Evolutionary conservation across 2,888 invertebrate genomes (phyloP), one percentile per base, ranked within the genome.

Genomic region (Epiperipatus broadwayi): DNA sequence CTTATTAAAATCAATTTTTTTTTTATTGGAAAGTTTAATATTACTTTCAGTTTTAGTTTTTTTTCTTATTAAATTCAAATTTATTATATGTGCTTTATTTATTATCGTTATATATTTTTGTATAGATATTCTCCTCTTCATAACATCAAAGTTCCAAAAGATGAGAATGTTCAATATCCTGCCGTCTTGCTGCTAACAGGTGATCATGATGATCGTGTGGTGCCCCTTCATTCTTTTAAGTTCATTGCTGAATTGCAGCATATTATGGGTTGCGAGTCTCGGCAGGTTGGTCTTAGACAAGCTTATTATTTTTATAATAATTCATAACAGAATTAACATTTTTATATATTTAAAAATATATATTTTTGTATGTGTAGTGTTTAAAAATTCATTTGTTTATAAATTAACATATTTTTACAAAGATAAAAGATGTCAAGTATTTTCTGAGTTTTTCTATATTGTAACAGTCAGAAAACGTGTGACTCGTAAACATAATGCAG

Each of bases 191-290:
- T 95, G 43, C 64, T 87, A 49, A 93, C 93, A n/a, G 49, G 7
- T 37, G 93, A 95, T 67, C 93, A 95, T 63, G 93, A 95, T 65
- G 93, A 95, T 65, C 74, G 95, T 49, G 95, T 97, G 46, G 93
- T 93, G 47, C 95, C 95, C 35, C 69, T 89, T 47, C 97, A 97
- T 66, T 89, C 91, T 43, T 70, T 93, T 33, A 97, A 97, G 64
- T 84, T 78, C 61, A 77, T 83, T 42, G 91, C 95, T 2, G 72
- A 79, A 50, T 65, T 97, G 43, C 95, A 97, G 55, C 67, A 81
- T 52, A 69, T 67, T 29, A 56, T 79, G 12, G 73, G 72, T 29
- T 57, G 58, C 41, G 53, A 68, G 3, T 53, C 67, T 4, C 62
- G 66, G 45, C 84, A 68, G 61, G 66, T n/a, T n/a, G n/a, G n/a